Base-by-base conservation (phyloP, 92 coral and sea anemone genomes). In the Virgularia gustaviana region DNA sequence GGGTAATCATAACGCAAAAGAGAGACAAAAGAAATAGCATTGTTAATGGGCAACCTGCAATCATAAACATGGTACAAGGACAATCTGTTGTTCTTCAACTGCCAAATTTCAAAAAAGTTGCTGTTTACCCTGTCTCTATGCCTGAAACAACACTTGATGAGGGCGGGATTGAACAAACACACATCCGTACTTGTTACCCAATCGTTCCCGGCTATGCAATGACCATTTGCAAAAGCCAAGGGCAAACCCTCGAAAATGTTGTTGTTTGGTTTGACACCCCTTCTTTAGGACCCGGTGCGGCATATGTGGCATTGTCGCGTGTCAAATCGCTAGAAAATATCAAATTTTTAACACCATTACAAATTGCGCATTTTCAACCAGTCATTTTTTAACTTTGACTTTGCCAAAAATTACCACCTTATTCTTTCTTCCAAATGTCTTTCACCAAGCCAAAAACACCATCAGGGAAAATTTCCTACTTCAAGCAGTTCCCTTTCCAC, bases 291-390 rank as follows among this genome's bases (percentile, higher is more conserved):
- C 41, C 10, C 8, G 65, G 65, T 33, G 42, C 16, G 4, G 65
- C 65, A 29, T 59, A 59, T 59, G 65, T 29, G 18, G 65, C 65
- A 32, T 59, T 59, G 24, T 59, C 65, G 1, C 65, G 65, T 8
- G 65, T 59, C 2, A 59, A 59, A 59, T 19, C 41, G 2, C 43
- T 59, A 33, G 18, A 59, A 30, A 59, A 32, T n/a, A 59, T 30
- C n/a, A 59, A 59, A 28, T 59, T 59, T 12, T 28, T 59, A 12
- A 59, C 65, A 59, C 65, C 65, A 11, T 23, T 59, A 11, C 15
- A 27, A 59, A 59, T 59, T 23, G 16, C 36, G 0, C 41, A 59
- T 59, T 59, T 59, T 33, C 65, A 30, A 16, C 65, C 65, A 59
- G 65, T 59, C 4, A 19, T 36, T 25, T 27, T 43, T 43, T 16